A percentile compares a stretch with the other conserved stretches of the same genome.
Conservation (phyloP, 2,113 vertebrate species). For the Ctenodactylus gundi region DNA sequence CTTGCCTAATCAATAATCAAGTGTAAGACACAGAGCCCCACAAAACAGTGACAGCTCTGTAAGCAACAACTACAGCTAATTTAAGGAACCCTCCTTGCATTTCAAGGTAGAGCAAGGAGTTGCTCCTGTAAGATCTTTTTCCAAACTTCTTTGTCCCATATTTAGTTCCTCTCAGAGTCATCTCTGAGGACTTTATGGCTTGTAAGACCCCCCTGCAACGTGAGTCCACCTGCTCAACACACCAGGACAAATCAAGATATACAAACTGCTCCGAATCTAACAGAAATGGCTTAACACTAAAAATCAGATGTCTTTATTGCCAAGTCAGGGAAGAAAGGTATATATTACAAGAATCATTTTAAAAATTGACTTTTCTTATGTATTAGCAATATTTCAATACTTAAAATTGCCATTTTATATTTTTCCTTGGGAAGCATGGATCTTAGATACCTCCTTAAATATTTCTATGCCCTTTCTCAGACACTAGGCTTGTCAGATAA, state of each 20-base stretch:
- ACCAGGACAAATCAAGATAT: neutral
- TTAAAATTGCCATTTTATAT: neutral
- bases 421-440: neutral
- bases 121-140: neutral
- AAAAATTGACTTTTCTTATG: neutral
- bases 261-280: neutral
- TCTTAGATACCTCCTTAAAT: neutral
- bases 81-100: neutral
- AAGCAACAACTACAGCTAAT: neutral
- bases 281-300: slow-evolving; percentile 3
- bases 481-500: neutral
- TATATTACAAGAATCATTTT: neutral
- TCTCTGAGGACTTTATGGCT: neutral
- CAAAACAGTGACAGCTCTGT: neutral
- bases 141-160: neutral
- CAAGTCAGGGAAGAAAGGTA: neutral
- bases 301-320: neutral
- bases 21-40: neutral
- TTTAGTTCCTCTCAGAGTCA: neutral
- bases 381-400: neutral
- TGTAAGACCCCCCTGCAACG: neutral
- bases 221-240: neutral
- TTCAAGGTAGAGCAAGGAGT: neutral
- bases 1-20: neutral
- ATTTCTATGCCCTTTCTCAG: neutral